Evolutionary conservation across 2,113 vertebrate species (phyloP).

Genomic region (Brachyhypopomus gauderio): DNA sequence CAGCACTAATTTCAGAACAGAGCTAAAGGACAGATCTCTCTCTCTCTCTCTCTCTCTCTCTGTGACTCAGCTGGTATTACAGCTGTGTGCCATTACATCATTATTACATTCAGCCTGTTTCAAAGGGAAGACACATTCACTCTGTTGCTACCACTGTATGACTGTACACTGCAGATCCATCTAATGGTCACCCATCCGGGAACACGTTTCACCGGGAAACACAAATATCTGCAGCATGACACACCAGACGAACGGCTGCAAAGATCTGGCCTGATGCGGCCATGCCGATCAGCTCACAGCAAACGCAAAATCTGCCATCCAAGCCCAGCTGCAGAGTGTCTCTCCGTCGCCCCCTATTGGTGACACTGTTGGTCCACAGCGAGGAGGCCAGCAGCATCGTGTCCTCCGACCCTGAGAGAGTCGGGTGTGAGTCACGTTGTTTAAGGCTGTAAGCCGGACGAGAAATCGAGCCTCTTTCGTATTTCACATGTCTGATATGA

Average conservation of each 20-base stretch:
- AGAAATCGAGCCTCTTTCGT: neutral
- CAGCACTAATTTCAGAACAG: neutral
- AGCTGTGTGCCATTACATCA: slow-evolving; percentile 61
- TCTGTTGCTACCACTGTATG: neutral
- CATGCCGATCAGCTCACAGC: neutral
- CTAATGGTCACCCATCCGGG: neutral
- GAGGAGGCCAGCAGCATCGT: neutral
- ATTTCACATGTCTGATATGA: neutral
- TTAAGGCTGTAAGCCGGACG: neutral
- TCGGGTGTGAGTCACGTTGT: slow-evolving; percentile 2
- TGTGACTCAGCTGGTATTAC: slow-evolving; percentile 44
- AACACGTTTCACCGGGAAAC: neutral
- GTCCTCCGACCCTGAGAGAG: neutral
- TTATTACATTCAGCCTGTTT: slow-evolving; percentile 35
- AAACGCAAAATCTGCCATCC: neutral
- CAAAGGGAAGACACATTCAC: slow-evolving; percentile 51
- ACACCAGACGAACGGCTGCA: neutral
- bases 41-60: slow-evolving; percentile 13
- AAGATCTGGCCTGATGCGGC: neutral
- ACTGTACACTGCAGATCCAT: neutral
- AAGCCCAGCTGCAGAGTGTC: neutral
- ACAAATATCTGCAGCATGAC: neutral
- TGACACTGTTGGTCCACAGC: slow-evolving; percentile 22
- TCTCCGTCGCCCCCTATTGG: neutral
- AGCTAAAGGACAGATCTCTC: slow-evolving; percentile 4